Evolutionary conservation across 2,797 vertebrate genomes (phyloP).

Genomic region (Siniperca scherzeri): DNA sequence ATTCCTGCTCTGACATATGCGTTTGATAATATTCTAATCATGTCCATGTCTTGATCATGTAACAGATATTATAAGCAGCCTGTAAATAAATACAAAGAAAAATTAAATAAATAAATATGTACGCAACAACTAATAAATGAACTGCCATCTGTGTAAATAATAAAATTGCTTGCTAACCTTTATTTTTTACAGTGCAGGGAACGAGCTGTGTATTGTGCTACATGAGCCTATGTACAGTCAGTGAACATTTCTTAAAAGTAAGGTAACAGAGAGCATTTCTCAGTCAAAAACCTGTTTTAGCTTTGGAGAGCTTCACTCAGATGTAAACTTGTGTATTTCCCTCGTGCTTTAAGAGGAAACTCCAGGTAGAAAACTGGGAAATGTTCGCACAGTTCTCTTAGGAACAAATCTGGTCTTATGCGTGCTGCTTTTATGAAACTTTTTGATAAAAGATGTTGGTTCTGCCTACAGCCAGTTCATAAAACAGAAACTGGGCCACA

Average conservation of each 20-base stretch:
- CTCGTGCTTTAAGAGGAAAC: background rate
- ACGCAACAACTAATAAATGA: background rate
- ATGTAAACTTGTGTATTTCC: background rate
- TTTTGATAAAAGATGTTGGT: background rate
- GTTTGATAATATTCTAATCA: background rate
- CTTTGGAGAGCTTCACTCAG: background rate
- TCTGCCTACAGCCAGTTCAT: background rate
- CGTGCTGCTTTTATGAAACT: background rate
- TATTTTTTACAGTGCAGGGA: slow-evolving; percentile 28
- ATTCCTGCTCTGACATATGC: background rate
- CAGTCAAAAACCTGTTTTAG: background rate
- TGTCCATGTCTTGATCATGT: background rate
- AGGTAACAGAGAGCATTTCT: background rate
- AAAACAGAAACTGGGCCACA: background rate
- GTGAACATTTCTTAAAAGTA: background rate
- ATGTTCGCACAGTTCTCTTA: background rate
- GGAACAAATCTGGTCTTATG: background rate
- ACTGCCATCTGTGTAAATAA: background rate
- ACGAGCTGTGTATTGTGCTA: slow-evolving; percentile 24
- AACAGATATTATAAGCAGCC: slow-evolving; percentile 2
- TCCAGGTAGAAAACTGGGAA: background rate
- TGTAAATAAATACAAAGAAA: slow-evolving; percentile 33
- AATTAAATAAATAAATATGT: slow-evolving; percentile 40
- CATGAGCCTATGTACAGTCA: slow-evolving; percentile 29
- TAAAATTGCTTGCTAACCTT: slow-evolving; percentile 14